phyloP scores from a whole-genome alignment of 2,888 invertebrate genomes.

The Ecdyonurus torrentis region DNA sequence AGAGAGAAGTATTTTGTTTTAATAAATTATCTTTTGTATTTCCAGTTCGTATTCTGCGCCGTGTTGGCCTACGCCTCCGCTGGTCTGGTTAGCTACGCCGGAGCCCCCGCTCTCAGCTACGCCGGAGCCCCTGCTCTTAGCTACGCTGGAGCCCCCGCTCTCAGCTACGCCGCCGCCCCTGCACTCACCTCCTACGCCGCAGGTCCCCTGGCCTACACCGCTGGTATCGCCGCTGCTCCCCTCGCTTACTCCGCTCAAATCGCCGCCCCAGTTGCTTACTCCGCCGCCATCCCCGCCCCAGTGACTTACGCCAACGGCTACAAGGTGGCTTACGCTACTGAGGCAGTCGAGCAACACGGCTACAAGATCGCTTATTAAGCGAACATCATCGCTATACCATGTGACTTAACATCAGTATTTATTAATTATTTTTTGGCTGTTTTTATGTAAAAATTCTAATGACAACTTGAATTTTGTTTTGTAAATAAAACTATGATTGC shows the following conservation, averaged over 20 bases:
- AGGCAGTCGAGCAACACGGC: conserved; percentile 24
- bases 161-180: conserved; percentile 1
- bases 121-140: background rate
- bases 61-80: conserved; percentile 8
- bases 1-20: too few species aligned
- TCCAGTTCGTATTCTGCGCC: conserved; percentile 8
- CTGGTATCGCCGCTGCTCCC: conserved; percentile 6
- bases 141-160: background rate
- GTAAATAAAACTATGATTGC: too few species aligned
- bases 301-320: conserved; percentile 19
- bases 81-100: background rate
- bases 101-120: background rate
- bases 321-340: conserved; percentile 18
- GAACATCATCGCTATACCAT: too few species aligned
- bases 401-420: too few species aligned
- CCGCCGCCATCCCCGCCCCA: conserved; percentile 16
- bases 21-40: too few species aligned
- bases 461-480: too few species aligned
- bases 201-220: conserved; percentile 3
- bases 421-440: too few species aligned
- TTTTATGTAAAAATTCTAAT: too few species aligned
- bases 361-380: conserved; percentile 16
- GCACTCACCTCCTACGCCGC: too few species aligned
- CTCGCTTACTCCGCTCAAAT: too few species aligned
- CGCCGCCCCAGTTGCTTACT: conserved; percentile 10